Evolutionary conservation across 2,888 invertebrate species (phyloP), one percentile per base, ranked within the genome.

Genomic region (Bellardia bayeri): DNA sequence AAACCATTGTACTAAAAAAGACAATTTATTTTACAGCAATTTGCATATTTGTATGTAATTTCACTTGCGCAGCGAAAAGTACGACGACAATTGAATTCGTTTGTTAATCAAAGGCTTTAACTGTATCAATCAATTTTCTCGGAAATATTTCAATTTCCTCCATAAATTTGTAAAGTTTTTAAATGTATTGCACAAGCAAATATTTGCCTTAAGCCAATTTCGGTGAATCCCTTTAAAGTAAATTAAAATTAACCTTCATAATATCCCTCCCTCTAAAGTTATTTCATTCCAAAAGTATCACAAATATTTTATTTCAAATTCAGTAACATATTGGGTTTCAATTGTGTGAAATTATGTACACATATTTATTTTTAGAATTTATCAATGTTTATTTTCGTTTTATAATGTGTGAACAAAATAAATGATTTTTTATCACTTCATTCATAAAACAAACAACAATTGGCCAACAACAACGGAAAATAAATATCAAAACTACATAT

Each of bases 341-440:
- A 33, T 61, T 14, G 13, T 61, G 30, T 49, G 11, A n/a, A 75
- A 51, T 63, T 30, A 5, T 37, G 37, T 37, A n/a, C n/a, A n/a
- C n/a, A n/a, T n/a, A 37, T 37, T 63, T 64, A 14, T 3, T 37
- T 64, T 23, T 37, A 23, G 8, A 51, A 54, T 64, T 54, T 54
- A 4, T 23, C 16, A 40, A n/a, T 42, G 16, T 72, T 81, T 37
- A 40, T 56, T 56, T 74, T 54, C 33, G 5, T 64, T 83, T 71
- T 23, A 75, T 42, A 75, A 51, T 75, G 86, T 80, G 74, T 64
- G 58, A 75, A 80, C 37, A 75, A 58, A 63, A 75, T 33, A 69
- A 79, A 83, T 66, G 33, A 49, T 42, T 56, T 63, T 72, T 84
- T 84, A 81, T 72, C 72, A 72, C 81, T 81, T 78, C 54, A 71